Conservation (phyloP, 2,888 invertebrate species). For the Gortyna flavago region DNA sequence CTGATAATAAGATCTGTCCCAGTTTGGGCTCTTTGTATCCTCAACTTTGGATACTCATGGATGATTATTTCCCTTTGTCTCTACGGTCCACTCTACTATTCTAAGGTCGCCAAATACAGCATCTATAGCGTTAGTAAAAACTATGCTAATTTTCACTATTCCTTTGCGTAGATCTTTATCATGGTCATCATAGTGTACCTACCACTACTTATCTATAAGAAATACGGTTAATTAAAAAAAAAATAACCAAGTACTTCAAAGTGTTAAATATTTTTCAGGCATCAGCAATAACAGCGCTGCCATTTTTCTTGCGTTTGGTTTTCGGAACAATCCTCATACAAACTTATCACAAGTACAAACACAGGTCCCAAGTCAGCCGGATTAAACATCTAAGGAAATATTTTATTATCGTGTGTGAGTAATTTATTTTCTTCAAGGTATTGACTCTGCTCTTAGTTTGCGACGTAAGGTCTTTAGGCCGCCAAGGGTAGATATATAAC, state of each 20-base stretch:
- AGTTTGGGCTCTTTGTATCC: conserved; percentile 84
- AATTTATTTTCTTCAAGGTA: not conserved
- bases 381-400: conserved; percentile 82
- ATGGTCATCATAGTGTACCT: not conserved
- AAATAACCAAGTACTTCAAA: not conserved
- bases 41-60: conserved; percentile 88
- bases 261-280: conserved; percentile 74
- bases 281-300: conserved; percentile 82
- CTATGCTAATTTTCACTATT: not conserved
- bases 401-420: conserved; percentile 87
- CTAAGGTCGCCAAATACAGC: conserved; percentile 76
- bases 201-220: not conserved
- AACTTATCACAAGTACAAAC: conserved; percentile 82
- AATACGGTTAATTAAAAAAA: not conserved
- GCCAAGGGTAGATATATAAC: not conserved
- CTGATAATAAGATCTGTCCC: conserved; percentile 81
- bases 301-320: conserved; percentile 83
- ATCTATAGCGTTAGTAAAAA: conserved; percentile 80
- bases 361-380: conserved; percentile 72
- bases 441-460: not conserved
- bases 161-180: not conserved
- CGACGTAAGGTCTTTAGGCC: not conserved
- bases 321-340: conserved; percentile 84
- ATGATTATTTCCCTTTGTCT: conserved; percentile 84
- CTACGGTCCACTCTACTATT: conserved; percentile 84